phyloP scores from a whole-genome alignment of 2,797 vertebrate species.

The Taeniopygia guttata region DNA sequence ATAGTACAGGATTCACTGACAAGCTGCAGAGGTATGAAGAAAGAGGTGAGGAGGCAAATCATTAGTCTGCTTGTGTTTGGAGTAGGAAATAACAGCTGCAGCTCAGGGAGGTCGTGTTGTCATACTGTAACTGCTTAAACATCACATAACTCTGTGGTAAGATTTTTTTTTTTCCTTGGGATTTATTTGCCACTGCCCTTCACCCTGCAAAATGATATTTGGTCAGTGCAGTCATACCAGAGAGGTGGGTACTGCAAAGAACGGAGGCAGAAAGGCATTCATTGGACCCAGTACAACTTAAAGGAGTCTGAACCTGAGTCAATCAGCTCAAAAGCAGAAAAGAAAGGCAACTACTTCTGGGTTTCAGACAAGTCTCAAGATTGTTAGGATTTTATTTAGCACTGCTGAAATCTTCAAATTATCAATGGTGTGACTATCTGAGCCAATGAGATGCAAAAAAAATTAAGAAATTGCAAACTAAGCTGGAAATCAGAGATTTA shows the following conservation, averaged over 20 bases:
- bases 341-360: background rate
- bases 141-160: background rate
- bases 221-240: background rate
- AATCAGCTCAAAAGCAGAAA: background rate
- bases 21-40: background rate
- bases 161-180: background rate
- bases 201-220: background rate
- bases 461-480: background rate
- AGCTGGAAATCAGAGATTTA: background rate
- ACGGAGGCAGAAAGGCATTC: background rate
- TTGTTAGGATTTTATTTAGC: background rate
- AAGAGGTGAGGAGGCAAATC: constrained; percentile 31
- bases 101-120: background rate
- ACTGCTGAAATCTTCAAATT: background rate
- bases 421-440: background rate
- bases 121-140: background rate
- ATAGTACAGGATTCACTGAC: background rate
- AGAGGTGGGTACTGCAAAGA: background rate
- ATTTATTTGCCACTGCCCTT: background rate
- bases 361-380: background rate
- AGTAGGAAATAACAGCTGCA: background rate
- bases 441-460: background rate
- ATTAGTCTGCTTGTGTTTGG: background rate
- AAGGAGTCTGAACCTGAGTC: background rate
- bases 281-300: background rate